phyloP scores from a whole-genome alignment of 2,888 invertebrate genomes.

The Sisyra nigra region DNA sequence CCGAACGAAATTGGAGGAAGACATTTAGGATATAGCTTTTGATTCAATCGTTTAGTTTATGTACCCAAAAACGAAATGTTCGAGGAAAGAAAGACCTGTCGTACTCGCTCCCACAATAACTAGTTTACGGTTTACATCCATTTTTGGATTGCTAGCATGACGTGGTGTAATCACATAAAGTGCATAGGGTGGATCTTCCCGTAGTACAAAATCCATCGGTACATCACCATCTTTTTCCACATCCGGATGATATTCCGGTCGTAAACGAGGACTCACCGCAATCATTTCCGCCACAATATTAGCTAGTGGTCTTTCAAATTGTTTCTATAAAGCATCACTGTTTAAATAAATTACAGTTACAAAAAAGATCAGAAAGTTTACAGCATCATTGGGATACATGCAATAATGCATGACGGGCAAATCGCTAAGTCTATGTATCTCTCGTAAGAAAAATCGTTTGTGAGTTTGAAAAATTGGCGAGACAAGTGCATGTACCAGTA shows the following conservation, averaged over 20 bases:
- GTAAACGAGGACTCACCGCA: constrained; percentile 19
- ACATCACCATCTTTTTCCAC: constrained; percentile 5
- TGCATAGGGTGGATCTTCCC: constrained; percentile 26
- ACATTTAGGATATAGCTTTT: no score
- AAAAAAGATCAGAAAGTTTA: not conserved
- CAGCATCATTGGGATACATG: constrained; percentile 23
- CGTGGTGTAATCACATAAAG: constrained; percentile 38
- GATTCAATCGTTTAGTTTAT: no score
- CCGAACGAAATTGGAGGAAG: no score
- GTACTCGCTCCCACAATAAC: constrained; percentile 50
- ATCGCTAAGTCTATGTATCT: constrained; percentile 37
- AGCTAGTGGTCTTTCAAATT: not conserved
- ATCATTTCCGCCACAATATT: constrained; percentile 25
- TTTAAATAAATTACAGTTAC: not conserved
- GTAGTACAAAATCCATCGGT: constrained; percentile 9
- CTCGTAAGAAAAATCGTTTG: constrained; percentile 39
- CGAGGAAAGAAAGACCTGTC: constrained; percentile 43
- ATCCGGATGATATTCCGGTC: constrained; percentile 14
- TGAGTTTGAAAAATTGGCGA: constrained; percentile 42
- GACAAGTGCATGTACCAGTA: constrained; percentile 30
- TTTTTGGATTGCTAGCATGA: constrained; percentile 31
- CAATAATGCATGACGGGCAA: constrained; percentile 38
- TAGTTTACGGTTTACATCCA: constrained; percentile 39
- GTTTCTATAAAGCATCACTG: not conserved
- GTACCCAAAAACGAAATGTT: constrained; percentile 39